These are phyloP conservation scores for Phrixothrix hirtus DNA, from an alignment of 2,888 invertebrate species.

Conservation along the genomic window DNA sequence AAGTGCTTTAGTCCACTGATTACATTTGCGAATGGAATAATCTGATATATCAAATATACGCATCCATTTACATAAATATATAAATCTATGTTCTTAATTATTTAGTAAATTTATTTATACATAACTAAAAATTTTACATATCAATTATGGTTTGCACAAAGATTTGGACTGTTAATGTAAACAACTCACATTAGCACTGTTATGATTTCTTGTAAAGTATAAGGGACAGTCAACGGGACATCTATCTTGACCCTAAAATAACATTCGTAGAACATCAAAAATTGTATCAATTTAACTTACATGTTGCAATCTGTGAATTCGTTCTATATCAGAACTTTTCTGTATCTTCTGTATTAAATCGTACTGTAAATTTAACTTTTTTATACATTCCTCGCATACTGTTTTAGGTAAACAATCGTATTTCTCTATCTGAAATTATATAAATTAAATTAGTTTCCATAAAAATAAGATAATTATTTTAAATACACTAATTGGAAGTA, in stretches of 20 bases:
- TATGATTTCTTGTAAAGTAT: conserved; percentile 41
- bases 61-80: no score
- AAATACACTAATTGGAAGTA: conserved; percentile 79
- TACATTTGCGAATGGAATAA: no score
- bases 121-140: no score
- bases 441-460: conserved; percentile 4
- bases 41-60: no score
- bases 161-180: no score
- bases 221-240: conserved; percentile 50
- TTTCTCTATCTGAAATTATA: conserved; percentile 49
- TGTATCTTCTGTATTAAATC: conserved; percentile 58
- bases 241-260: conserved; percentile 46
- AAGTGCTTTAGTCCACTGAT: no score
- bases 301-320: conserved; percentile 48
- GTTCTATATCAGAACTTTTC: conserved; percentile 49
- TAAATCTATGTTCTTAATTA: no score
- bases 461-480: conserved; percentile 4
- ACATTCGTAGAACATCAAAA: conserved; percentile 3
- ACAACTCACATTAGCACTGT: no score
- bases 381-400: conserved; percentile 62
- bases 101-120: no score
- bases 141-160: no score
- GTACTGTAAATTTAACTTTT: conserved; percentile 60
- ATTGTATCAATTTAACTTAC: conserved; percentile 40
- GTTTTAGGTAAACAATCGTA: conserved; percentile 69